Evolutionary conservation across 2,797 vertebrate species (phyloP).

Genomic region (Novumbra hubbsi): DNA sequence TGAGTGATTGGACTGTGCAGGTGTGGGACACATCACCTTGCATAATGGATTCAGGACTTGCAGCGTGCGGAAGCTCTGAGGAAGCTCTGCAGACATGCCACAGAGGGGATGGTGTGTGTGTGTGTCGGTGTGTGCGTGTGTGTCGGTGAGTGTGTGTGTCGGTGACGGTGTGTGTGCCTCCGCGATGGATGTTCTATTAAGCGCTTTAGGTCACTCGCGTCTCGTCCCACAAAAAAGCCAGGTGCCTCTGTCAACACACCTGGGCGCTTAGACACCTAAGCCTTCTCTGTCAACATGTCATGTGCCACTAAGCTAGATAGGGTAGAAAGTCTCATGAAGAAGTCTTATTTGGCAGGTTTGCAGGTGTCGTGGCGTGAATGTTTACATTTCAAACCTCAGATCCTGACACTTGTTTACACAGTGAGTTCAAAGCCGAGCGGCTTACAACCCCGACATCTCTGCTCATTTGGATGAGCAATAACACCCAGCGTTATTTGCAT

Average conservation of each 20-base stretch:
- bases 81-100: too few relatives aligned
- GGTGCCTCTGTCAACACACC: conserved; percentile 63
- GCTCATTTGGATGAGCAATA: conserved; percentile 68
- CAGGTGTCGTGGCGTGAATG: conserved; percentile 39
- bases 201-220: conserved; percentile 67
- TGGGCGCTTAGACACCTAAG: conserved; percentile 37
- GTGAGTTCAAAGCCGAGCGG: conserved; percentile 70
- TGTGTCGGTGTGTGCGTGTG: conserved; percentile 9
- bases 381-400: conserved; percentile 50
- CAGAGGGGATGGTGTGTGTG: too few relatives aligned
- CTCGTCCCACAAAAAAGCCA: conserved; percentile 50
- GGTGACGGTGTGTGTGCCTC: conserved; percentile 14
- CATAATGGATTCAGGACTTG: too few relatives aligned
- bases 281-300: conserved; percentile 25
- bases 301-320: conserved; percentile 49
- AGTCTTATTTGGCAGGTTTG: conserved; percentile 46
- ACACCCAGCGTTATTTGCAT: conserved; percentile 68
- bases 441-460: conserved; percentile 64
- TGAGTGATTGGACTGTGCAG: conserved; percentile 48
- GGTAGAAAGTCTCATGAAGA: conserved; percentile 31
- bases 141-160: background rate
- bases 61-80: too few relatives aligned
- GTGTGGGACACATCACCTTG: conserved; percentile 3
- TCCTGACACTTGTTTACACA: conserved; percentile 76
- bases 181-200: conserved; percentile 62